These are phyloP conservation scores for Drosophila trapezifrons DNA, from an alignment of 1,140 invertebrate species.

Conservation along the genomic window DNA sequence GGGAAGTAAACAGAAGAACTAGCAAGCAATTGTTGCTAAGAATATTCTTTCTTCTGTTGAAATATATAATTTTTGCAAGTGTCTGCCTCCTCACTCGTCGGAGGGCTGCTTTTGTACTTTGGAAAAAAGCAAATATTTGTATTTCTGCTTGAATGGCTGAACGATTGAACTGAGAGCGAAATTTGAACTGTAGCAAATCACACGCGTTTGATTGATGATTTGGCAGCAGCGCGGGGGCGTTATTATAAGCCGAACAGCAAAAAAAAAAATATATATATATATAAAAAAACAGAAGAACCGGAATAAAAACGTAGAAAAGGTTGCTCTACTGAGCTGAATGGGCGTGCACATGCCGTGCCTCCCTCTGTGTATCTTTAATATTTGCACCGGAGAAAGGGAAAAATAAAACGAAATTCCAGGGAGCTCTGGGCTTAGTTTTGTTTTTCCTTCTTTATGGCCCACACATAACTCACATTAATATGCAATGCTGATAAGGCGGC, in stretches of 20 bases:
- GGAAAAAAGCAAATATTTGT: constrained; percentile 79
- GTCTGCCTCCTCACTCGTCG: not conserved
- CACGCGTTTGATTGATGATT: constrained; percentile 81
- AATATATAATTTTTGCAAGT: constrained; percentile 9
- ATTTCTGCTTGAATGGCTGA: constrained; percentile 78
- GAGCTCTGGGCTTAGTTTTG: constrained; percentile 45
- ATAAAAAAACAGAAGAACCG: constrained; percentile 7
- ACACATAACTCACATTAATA: constrained; percentile 69
- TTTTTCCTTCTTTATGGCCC: constrained; percentile 41
- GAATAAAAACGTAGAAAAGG: constrained; percentile 46
- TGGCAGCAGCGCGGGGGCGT: constrained; percentile 50
- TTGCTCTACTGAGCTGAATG: constrained; percentile 41
- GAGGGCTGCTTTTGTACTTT: constrained; percentile 65
- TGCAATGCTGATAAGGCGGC: constrained; percentile 70
- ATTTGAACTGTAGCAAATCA: constrained; percentile 82
- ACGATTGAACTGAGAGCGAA: constrained; percentile 80
- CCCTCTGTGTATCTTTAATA: constrained; percentile 51
- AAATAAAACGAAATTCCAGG: constrained; percentile 17
- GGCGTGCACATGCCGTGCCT: constrained; percentile 52
- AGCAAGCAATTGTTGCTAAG: not conserved
- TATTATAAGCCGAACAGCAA: constrained; percentile 19
- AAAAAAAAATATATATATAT: constrained; percentile 8
- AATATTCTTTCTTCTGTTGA: no score
- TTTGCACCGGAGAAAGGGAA: constrained; percentile 46
- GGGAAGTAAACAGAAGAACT: not conserved